Evolutionary conservation across 1,140 invertebrate species (phyloP).

Genomic region (Dinoponera quadriceps): DNA sequence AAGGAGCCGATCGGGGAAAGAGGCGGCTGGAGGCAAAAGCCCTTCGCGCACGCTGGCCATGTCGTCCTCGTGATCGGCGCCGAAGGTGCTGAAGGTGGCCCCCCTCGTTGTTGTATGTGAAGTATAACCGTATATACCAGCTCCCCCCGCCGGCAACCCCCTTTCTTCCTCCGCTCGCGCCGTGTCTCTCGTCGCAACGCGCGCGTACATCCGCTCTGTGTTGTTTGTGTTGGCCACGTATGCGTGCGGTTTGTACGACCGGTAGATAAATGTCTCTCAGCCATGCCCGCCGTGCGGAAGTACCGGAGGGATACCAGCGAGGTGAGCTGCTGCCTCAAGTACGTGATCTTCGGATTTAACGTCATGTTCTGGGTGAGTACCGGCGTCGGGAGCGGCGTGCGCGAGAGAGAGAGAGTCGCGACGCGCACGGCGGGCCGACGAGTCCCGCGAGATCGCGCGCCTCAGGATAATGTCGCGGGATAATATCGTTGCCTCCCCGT

Average conservation of each 20-base stretch:
- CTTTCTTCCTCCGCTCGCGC: background rate
- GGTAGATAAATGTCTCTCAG: constrained; percentile 76
- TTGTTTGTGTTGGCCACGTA: constrained; percentile 67
- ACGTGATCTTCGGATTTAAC: constrained; percentile 98
- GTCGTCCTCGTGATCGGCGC: constrained; percentile 57
- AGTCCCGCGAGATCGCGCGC: background rate
- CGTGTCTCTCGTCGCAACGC: constrained; percentile 16
- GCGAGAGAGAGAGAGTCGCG: background rate
- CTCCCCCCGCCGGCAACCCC: background rate
- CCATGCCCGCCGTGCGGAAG: constrained; percentile 86
- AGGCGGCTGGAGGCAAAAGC: background rate
- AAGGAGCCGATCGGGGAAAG: background rate
- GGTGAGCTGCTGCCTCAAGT: constrained; percentile 98
- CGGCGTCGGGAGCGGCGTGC: background rate
- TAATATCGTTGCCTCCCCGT: too few relatives aligned
- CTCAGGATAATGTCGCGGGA: too few relatives aligned
- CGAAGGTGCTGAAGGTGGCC: constrained; percentile 31
- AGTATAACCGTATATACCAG: constrained; percentile 32
- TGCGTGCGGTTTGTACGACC: constrained; percentile 69
- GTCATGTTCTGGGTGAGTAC: constrained; percentile 97
- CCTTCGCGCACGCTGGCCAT: constrained; percentile 43
- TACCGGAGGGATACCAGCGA: constrained; percentile 95
- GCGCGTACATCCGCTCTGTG: constrained; percentile 58
- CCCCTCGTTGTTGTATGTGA: constrained; percentile 53
- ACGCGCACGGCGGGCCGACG: background rate